Evolutionary conservation across 2,797 vertebrate genomes (phyloP), one percentile per base, ranked within the genome.

Genomic region (Mormyrus hasselquistii): DNA sequence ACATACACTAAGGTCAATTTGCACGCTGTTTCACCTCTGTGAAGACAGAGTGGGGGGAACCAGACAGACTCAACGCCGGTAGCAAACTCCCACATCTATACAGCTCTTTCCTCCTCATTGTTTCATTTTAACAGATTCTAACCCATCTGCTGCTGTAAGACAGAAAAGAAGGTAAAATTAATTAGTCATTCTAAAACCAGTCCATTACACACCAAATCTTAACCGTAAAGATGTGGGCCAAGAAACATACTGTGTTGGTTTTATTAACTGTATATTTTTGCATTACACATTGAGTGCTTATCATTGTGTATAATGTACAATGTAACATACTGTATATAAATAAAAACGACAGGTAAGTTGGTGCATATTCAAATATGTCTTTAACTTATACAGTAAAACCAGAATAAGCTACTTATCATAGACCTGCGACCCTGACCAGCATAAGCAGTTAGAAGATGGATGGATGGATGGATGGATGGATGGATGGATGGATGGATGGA

Each of bases 111-210:
- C 25, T 2, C 4, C 12, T 38, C 12, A 73, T 73, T 73, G 12
- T 38, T 14, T 73, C 12, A 38, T 73, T 38, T 3, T 34, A 73
- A 73, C 12, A 3, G 7, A n/a, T n/a, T n/a, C 19, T 57, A 57
- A 57, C 69, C 91, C 90, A 44, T 90, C 92, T 59, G 91, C 91
- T 89, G 91, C 92, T 91, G 89, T 85, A 89, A 79, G 88, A 69
- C 47, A 86, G 83, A 65, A 89, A 90, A 90, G 41, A 88, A 4
- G 62, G 52, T 2, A 10, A 86, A 82, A 84, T 44, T 19, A n/a
- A 14, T 47, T 34, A 79, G 34, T 59, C 12, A 83, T 82, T 52
- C 29, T 84, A 49, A 25, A 49, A 22, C 38, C 79, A 82, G 76
- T 41, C 16, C 76, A 47, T 82, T 47, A 49, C 12, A 84, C 47